Evolutionary conservation across 2,113 vertebrate genomes (phyloP).

Genomic region (Bambusicola thoracicus): DNA sequence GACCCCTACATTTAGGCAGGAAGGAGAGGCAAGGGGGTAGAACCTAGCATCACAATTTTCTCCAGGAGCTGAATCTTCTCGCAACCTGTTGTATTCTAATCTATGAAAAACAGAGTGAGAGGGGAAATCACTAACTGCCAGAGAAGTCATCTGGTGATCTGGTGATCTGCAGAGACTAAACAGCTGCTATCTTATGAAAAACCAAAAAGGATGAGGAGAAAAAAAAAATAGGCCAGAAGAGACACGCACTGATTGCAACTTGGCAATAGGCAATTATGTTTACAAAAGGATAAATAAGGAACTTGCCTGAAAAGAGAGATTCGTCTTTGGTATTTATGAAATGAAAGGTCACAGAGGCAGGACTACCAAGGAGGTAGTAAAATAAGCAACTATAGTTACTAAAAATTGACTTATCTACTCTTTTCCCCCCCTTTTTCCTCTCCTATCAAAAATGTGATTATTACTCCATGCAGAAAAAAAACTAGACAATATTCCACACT

Average conservation of each 20-base stretch:
- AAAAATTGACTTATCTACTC: neutral
- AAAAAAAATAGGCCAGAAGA: neutral
- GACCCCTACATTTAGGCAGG: neutral
- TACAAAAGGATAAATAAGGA: neutral
- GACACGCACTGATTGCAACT: rapidly evolving
- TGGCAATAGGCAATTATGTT: neutral
- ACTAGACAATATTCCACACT: neutral
- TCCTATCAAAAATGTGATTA: neutral
- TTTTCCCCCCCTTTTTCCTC: neutral
- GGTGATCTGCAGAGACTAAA: neutral
- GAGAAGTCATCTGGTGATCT: constrained; percentile 5
- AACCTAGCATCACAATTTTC: neutral
- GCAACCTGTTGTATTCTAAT: neutral
- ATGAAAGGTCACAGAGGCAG: neutral
- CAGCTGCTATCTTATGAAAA: neutral
- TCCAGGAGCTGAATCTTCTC: neutral
- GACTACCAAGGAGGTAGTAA: neutral
- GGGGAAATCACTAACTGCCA: neutral
- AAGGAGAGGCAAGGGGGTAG: neutral
- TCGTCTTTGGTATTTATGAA: constrained; percentile 34
- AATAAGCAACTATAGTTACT: neutral
- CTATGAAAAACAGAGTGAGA: neutral
- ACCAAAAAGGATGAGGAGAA: neutral
- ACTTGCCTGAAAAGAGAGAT: neutral
- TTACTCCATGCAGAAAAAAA: neutral